Percentiles rank a stretch among this genome's conserved stretches.
Conservation (phyloP, 2,113 vertebrate species). For the Coracopsis vasa region DNA sequence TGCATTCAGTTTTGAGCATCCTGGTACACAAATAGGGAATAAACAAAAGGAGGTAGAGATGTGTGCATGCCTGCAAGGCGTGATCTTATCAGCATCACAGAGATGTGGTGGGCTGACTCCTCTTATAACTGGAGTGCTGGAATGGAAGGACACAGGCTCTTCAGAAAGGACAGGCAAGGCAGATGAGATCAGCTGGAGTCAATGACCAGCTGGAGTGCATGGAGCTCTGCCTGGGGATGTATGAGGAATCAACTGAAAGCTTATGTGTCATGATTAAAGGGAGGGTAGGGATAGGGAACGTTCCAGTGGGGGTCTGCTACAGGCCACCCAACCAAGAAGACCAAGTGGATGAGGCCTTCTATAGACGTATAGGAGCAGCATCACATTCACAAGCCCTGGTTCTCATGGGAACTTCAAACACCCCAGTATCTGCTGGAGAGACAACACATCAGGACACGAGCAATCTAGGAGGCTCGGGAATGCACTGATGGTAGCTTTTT, state of each 20-base stretch:
- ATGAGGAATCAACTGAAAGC: neutral
- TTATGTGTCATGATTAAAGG: neutral
- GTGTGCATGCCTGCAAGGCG: neutral
- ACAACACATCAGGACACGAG: neutral
- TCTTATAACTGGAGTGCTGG: neutral
- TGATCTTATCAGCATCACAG: neutral
- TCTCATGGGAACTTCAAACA: neutral
- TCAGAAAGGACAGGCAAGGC: neutral
- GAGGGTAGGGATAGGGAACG: neutral
- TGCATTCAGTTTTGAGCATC: neutral
- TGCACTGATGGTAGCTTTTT: neutral
- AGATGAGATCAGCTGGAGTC: neutral
- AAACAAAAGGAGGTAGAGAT: neutral
- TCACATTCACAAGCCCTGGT: neutral
- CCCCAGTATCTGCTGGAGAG: neutral
- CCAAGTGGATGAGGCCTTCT: neutral
- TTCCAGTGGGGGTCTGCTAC: neutral
- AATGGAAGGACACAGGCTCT: neutral
- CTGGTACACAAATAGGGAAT: neutral
- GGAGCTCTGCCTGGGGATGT: neutral
- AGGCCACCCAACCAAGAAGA: neutral
- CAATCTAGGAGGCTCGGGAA: neutral
- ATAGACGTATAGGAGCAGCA: neutral
- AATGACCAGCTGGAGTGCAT: neutral
- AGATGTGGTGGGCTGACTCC: neutral